These are phyloP conservation scores for Jordanella pulchra DNA, from an alignment of 2,797 vertebrate genomes.

Conservation along the genomic window DNA sequence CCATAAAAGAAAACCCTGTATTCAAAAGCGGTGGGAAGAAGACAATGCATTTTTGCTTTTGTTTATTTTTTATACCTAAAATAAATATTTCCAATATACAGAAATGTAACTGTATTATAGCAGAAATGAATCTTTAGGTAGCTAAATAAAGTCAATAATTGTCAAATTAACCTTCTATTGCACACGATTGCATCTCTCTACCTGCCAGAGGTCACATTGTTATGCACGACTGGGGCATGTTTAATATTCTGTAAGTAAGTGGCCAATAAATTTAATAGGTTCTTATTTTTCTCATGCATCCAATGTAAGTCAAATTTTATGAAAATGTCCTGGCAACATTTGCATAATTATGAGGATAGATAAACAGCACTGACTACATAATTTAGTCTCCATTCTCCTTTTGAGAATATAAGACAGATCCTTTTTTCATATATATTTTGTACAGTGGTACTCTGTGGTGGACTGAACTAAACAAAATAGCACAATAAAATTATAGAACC, in stretches of 20 bases:
- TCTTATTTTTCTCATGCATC: not conserved
- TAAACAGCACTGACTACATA: slow-evolving; percentile 1
- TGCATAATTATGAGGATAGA: not conserved
- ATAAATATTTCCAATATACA: not conserved
- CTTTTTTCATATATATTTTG: not conserved
- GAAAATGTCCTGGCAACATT: not conserved
- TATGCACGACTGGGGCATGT: not conserved
- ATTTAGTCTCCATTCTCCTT: not conserved
- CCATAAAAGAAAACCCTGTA: too few relatives aligned
- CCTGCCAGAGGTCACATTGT: not conserved
- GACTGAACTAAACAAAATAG: too few relatives aligned
- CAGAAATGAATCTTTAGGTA: not conserved
- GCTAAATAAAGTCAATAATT: not conserved
- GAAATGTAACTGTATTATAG: not conserved
- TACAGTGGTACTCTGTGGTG: not conserved
- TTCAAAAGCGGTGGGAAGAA: too few relatives aligned
- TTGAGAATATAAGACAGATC: not conserved
- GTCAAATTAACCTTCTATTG: not conserved
- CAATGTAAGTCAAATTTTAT: not conserved
- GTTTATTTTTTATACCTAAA: too few relatives aligned
- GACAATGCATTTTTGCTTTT: too few relatives aligned
- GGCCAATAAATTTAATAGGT: not conserved
- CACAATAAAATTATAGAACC: too few relatives aligned
- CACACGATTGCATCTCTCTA: not conserved
- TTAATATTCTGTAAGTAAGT: not conserved